phyloP scores from a whole-genome alignment of 2,888 invertebrate species.

The Scelioninae gen. 2 region DNA sequence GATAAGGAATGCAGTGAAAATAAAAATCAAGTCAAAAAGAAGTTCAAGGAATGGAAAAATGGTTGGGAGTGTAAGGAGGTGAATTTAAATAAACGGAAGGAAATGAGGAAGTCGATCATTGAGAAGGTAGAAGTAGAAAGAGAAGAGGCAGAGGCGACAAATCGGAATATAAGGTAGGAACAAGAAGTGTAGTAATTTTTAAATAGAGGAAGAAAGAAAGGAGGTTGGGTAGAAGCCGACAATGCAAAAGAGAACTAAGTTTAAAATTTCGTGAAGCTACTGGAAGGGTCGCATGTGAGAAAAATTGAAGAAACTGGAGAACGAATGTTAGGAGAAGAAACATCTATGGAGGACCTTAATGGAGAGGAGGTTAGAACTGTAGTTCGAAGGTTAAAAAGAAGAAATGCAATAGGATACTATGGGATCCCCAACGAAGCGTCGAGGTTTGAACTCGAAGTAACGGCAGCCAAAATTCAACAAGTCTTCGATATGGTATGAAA shows the following conservation, averaged over 20 bases:
- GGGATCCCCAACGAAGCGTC: slow-evolving; percentile 2
- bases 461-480: neutral
- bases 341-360: too few species aligned
- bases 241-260: slow-evolving; percentile 24
- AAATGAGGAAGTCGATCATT: neutral
- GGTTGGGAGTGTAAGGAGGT: neutral
- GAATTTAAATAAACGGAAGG: neutral
- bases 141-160: slow-evolving; percentile 15
- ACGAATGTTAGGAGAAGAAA: neutral
- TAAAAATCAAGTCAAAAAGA: slow-evolving; percentile 9
- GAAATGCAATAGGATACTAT: slow-evolving; percentile 42
- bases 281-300: neutral
- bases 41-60: slow-evolving; percentile 5
- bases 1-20: slow-evolving; percentile 7
- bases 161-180: slow-evolving; percentile 6
- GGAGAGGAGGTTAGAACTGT: slow-evolving; percentile 11
- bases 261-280: too few species aligned
- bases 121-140: neutral
- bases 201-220: slow-evolving; percentile 32
- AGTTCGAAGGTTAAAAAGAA: slow-evolving; percentile 38
- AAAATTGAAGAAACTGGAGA: neutral
- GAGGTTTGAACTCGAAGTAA: neutral
- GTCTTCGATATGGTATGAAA: neutral
- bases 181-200: slow-evolving; percentile 15
- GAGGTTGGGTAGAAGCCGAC: slow-evolving; percentile 9